phyloP scores from a whole-genome alignment of 2,888 invertebrate species.

The Kuschelorhynchus macadamiae region DNA sequence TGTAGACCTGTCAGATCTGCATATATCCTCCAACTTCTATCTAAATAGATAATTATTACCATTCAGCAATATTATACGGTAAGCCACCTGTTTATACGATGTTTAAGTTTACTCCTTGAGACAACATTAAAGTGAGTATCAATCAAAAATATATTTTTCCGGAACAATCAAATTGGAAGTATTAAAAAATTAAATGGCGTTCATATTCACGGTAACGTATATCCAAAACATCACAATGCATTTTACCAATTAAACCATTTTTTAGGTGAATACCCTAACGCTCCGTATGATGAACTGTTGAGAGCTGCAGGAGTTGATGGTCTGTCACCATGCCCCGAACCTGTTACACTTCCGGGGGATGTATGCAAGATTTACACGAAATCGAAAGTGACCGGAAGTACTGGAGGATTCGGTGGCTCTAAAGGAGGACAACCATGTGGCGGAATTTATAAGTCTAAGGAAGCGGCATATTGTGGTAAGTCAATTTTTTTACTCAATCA shows the following conservation, averaged over 20 bases:
- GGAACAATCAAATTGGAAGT: too few species aligned
- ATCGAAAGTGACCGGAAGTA: conserved; percentile 42
- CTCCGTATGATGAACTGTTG: conserved; percentile 73
- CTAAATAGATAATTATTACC: too few species aligned
- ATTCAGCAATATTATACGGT: too few species aligned
- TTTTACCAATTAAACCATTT: conserved; percentile 25
- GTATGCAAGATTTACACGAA: conserved; percentile 69
- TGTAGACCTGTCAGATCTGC: too few species aligned
- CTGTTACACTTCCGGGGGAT: conserved; percentile 73
- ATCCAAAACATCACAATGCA: conserved; percentile 16
- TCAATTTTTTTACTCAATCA: conserved; percentile 1
- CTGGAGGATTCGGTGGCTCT: conserved; percentile 19
- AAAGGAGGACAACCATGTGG: conserved; percentile 27
- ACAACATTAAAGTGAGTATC: too few species aligned
- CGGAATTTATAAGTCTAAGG: conserved; percentile 46
- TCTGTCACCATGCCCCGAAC: conserved; percentile 72
- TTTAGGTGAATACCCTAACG: conserved; percentile 70
- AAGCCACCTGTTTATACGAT: too few species aligned
- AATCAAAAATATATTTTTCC: too few species aligned
- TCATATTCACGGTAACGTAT: conserved; percentile 14
- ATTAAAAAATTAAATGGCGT: too few species aligned
- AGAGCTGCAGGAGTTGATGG: conserved; percentile 73
- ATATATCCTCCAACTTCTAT: too few species aligned
- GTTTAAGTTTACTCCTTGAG: too few species aligned
- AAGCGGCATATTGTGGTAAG: conserved; percentile 51